Percentiles rank a stretch among this genome's conserved stretches.
Conservation (phyloP, 2,797 vertebrate species). For the Thaleichthys pacificus region DNA sequence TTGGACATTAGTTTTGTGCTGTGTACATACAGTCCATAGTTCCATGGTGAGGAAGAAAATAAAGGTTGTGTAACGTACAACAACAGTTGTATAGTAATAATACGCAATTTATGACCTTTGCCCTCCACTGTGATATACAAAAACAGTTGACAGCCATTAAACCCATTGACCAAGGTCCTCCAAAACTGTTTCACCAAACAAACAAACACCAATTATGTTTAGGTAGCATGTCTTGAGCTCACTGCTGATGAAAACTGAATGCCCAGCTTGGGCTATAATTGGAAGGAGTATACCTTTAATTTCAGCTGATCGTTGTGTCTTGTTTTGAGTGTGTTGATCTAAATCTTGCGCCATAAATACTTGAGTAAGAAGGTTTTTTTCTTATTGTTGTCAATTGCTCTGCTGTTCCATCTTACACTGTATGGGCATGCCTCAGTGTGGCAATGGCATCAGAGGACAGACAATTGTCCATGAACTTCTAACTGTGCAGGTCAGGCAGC, state of each 20-base stretch:
- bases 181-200: slow-evolving; percentile 27
- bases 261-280: too few relatives aligned
- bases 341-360: background rate
- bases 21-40: background rate
- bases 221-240: too few relatives aligned
- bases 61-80: background rate
- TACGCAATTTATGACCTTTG: slow-evolving; percentile 33
- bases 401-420: background rate
- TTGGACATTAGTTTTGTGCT: background rate
- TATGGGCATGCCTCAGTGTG: background rate
- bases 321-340: background rate
- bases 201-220: background rate
- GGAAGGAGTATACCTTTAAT: too few relatives aligned
- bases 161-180: slow-evolving; percentile 45
- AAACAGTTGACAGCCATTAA: slow-evolving; percentile 54
- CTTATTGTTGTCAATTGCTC: background rate
- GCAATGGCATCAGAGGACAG: background rate
- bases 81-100: too few relatives aligned
- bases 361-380: background rate
- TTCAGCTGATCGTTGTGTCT: background rate
- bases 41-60: background rate
- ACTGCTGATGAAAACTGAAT: too few relatives aligned
- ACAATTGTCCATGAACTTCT: background rate
- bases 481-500: slow-evolving; percentile 4
- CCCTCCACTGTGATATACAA: slow-evolving; percentile 20